Evolutionary conservation across 1,140 invertebrate species (phyloP), one percentile per base, ranked within the genome.

Genomic region (Plectrocnemia conspersa): DNA sequence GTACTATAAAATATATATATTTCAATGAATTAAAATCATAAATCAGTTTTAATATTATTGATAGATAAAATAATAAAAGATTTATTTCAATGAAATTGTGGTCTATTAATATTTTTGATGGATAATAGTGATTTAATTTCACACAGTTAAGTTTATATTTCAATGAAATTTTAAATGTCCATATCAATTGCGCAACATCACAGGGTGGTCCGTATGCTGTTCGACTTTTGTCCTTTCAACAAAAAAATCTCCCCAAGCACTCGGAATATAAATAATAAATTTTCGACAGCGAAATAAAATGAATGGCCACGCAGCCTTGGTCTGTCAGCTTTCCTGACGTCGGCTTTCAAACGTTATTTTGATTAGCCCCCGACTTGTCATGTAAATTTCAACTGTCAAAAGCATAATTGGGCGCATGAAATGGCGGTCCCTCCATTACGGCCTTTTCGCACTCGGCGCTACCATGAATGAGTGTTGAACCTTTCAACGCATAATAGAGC

Each of bases 311-410:
- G 16, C 50, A 19, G 50, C 40, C 40, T 35, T 29, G 38, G 40
- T 32, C 49, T 29, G 58, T 60, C 53, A 53, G 35, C 36, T 15
- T 54, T 53, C 48, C 52, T 60, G 58, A 60, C 58, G 49, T 52
- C 42, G 54, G 53, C 58, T 60, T 60, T 60, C 71, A 74, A 76
- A 76, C 71, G 71, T 69, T 76, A 73, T 76, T 75, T 75, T 76
- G 74, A 76, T 76, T 74, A 75, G 72, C 68, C 73, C 67, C 73
- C 42, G 54, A 52, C 54, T 73, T 71, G 74, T 75, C 74, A 72
- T 74, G 72, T 76, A 68, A 71, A 74, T 75, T 72, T 74, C 67
- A 71, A 68, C 72, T 75, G 74, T 76, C 74, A 73, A 67, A 71
- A 70, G 63, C 67, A 67, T 75, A 75, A 76, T 76, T 75, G 72